Evolutionary conservation across 2,797 vertebrate genomes (phyloP).

Genomic region (Phoeniculus purpureus): DNA sequence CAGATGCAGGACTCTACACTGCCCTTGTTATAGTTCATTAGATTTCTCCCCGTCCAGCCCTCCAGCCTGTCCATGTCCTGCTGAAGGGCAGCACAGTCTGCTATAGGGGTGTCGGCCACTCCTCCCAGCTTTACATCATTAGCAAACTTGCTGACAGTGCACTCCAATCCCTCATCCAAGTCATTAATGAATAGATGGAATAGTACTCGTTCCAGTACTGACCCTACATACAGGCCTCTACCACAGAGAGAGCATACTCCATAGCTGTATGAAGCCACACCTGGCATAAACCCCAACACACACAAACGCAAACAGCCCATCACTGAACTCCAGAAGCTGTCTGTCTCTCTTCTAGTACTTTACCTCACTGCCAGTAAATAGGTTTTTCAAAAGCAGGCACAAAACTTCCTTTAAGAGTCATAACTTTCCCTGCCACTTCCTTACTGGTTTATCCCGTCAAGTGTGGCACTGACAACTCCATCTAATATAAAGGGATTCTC

Average conservation of each 20-base stretch:
- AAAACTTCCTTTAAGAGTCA: background rate
- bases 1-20: no score
- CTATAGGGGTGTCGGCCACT: no score
- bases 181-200: no score
- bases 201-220: no score
- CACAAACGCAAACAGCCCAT: background rate
- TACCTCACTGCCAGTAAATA: background rate
- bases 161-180: no score
- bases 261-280: background rate
- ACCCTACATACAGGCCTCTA: background rate
- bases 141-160: no score
- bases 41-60: no score
- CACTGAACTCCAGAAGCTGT: background rate
- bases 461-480: background rate
- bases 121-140: no score
- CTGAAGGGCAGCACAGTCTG: no score
- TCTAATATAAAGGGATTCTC: constrained; percentile 34
- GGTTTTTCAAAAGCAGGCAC: background rate
- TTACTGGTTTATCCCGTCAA: constrained; percentile 9
- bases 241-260: background rate
- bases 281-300: background rate
- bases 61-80: no score
- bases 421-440: background rate
- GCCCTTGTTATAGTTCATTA: no score
- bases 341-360: background rate